Conservation (phyloP, 2,113 vertebrate species). For the Mionectes macconnelli region DNA sequence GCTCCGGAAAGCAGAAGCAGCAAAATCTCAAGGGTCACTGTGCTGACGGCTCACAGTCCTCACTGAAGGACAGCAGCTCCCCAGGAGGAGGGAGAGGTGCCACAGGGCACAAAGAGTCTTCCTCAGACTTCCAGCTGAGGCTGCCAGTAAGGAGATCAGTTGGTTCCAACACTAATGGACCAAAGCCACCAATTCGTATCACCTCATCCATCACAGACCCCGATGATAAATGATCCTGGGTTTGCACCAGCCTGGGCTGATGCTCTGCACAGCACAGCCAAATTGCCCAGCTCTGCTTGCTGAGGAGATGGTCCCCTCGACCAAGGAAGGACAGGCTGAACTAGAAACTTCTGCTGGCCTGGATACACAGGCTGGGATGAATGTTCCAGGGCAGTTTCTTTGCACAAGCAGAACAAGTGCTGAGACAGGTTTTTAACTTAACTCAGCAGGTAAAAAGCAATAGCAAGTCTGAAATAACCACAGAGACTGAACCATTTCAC, state of each 20-base stretch:
- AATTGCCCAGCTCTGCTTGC: neutral
- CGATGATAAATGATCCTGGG: neutral
- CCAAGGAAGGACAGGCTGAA: neutral
- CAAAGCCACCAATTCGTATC: neutral
- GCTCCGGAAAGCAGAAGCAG: neutral
- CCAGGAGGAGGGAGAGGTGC: neutral
- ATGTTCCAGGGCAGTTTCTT: neutral
- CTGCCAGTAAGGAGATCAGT: constrained; percentile 21
- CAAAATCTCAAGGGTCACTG: neutral
- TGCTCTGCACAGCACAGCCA: neutral
- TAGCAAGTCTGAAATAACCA: neutral
- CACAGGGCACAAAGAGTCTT: neutral
- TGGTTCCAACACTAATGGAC: constrained; percentile 39
- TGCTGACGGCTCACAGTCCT: neutral
- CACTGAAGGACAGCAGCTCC: neutral
- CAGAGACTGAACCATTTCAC: neutral
- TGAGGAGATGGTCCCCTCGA: neutral
- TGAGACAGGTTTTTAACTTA: neutral
- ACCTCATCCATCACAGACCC: constrained; percentile 38
- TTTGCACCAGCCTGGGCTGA: neutral
- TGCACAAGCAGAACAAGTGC: neutral
- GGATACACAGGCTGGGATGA: neutral
- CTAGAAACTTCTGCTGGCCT: neutral
- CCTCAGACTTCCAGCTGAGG: neutral
- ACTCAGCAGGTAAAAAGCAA: neutral